Conservation (phyloP, 2,888 invertebrate genomes). For the Hylaea fasciaria region DNA sequence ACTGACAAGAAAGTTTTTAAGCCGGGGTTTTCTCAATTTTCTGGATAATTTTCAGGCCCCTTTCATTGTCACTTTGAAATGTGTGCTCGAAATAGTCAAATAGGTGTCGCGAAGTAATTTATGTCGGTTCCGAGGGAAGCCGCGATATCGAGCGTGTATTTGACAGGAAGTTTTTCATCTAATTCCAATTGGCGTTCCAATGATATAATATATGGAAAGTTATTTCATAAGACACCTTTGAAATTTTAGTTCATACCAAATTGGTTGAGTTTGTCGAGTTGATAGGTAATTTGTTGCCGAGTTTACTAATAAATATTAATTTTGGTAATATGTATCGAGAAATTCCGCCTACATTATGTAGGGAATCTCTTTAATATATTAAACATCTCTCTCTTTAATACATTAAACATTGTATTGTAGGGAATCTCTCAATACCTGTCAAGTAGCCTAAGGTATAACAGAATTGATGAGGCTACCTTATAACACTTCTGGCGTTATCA, state of each 20-base stretch:
- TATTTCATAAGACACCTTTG: conserved; percentile 24
- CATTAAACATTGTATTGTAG: too few relatives aligned
- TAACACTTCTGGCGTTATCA: too few relatives aligned
- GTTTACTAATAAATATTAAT: conserved; percentile 5
- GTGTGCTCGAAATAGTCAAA: conserved; percentile 65
- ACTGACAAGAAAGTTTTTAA: conserved; percentile 58
- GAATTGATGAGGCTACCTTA: too few relatives aligned
- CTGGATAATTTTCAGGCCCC: conserved; percentile 59
- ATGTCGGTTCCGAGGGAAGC: conserved; percentile 54
- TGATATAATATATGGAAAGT: conserved; percentile 45
- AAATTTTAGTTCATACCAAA: conserved; percentile 32
- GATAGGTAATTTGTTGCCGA: conserved; percentile 16
- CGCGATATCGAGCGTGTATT: conserved; percentile 41
- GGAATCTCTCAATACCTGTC: too few relatives aligned
- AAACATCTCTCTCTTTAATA: too few relatives aligned
- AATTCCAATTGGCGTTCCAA: conserved; percentile 30
- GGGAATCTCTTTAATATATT: too few relatives aligned
- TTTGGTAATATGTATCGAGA: too few relatives aligned
- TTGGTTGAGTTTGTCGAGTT: conserved; percentile 19
- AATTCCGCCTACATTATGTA: too few relatives aligned
- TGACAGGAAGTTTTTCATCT: conserved; percentile 38
- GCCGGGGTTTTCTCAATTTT: conserved; percentile 65
- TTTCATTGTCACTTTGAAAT: conserved; percentile 68
- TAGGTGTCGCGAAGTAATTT: conserved; percentile 60
- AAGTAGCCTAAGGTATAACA: too few relatives aligned